A percentile compares a stretch with the other conserved stretches of the same genome.
These are phyloP conservation scores for Turdus rufiventris DNA, from an alignment of 2,113 vertebrate genomes.

Conservation along the genomic window DNA sequence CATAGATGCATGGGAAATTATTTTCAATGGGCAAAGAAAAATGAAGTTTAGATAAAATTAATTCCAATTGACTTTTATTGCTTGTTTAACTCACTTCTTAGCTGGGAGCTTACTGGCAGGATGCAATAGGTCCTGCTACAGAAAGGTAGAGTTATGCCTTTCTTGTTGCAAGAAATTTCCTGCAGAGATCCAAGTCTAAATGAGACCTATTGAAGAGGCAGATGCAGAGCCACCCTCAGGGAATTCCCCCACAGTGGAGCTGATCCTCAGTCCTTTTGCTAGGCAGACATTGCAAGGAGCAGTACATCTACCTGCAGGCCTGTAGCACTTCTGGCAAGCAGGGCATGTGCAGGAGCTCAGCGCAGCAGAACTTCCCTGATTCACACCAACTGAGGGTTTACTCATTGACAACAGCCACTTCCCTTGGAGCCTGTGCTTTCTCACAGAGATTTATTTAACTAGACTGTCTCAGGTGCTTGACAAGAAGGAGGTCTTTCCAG, in stretches of 20 bases:
- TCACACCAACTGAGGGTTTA: not conserved
- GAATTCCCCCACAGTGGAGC: rapidly evolving
- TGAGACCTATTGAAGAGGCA: not conserved
- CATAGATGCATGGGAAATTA: not conserved
- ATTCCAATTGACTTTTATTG: not conserved
- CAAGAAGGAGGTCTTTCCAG: not conserved
- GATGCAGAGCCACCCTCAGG: not conserved
- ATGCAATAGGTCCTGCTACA: not conserved
- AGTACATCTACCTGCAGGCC: not conserved
- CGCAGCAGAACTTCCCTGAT: not conserved
- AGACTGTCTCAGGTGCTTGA: not conserved
- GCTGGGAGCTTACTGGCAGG: not conserved
- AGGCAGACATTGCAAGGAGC: rapidly evolving
- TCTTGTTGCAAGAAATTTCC: not conserved
- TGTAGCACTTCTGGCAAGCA: not conserved
- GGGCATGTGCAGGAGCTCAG: not conserved
- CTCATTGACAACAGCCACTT: rapidly evolving
- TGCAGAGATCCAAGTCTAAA: not conserved
- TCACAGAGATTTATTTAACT: not conserved
- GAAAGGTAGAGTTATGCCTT: not conserved
- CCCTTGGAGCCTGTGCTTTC: not conserved
- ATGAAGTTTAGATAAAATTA: not conserved
- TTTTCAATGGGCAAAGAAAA: not conserved
- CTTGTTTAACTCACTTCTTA: not conserved
- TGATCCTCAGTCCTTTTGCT: not conserved